Conservation (phyloP, 2,797 vertebrate species). For the Poeciliopsis presidionis region DNA sequence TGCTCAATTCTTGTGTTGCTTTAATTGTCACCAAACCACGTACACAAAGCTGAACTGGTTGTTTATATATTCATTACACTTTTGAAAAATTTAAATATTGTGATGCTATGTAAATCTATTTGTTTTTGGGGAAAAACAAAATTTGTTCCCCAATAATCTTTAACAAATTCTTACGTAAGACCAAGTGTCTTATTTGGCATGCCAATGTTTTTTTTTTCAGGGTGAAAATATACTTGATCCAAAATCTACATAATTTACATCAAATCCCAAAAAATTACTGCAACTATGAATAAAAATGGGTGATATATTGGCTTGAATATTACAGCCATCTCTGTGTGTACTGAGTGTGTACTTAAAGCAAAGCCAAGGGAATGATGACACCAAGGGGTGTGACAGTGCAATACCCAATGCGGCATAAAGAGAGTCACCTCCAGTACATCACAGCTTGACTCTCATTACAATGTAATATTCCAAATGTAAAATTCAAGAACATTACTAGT, state of each 20-base stretch:
- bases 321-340: slow-evolving; percentile 41
- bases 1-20: neutral
- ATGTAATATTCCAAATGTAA: slow-evolving; percentile 33
- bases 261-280: slow-evolving; percentile 13
- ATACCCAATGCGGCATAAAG: slow-evolving; percentile 52
- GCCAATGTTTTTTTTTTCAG: slow-evolving; percentile 30
- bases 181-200: slow-evolving; percentile 10
- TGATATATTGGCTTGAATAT: slow-evolving; percentile 44
- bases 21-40: neutral
- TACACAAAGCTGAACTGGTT: neutral
- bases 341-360: slow-evolving; percentile 64
- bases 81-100: neutral
- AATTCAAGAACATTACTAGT: slow-evolving; percentile 52
- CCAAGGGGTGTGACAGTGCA: slow-evolving; percentile 61
- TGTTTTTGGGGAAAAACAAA: neutral
- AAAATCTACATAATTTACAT: slow-evolving; percentile 7
- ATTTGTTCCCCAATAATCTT: neutral
- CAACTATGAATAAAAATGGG: slow-evolving; percentile 31
- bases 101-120: neutral
- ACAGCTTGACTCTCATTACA: slow-evolving; percentile 21
- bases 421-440: slow-evolving; percentile 57
- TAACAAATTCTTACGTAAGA: neutral
- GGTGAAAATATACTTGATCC: slow-evolving; percentile 27
- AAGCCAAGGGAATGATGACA: slow-evolving; percentile 70
- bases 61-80: neutral